A percentile compares a stretch with the other conserved stretches of the same genome.
These are phyloP conservation scores for Silurus lanzhouensis DNA, from an alignment of 2,797 vertebrate species.

Conservation along the genomic window DNA sequence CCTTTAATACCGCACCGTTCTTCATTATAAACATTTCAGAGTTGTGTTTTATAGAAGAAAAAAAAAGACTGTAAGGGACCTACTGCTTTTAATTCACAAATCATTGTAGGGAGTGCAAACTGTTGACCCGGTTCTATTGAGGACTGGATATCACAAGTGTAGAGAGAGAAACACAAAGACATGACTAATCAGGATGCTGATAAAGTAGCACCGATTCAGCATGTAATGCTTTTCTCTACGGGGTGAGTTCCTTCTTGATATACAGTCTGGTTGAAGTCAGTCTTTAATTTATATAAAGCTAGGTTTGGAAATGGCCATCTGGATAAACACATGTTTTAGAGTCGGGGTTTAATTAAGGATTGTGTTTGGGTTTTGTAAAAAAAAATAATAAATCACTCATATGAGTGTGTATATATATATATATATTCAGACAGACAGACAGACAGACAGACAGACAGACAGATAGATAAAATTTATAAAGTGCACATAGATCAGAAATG, in stretches of 20 bases:
- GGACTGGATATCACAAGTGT: background rate
- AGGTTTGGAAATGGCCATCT: slow-evolving; percentile 32
- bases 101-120: background rate
- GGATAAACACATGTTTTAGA: slow-evolving; percentile 34
- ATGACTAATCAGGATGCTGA: background rate
- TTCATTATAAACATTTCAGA: background rate
- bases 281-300: slow-evolving; percentile 22
- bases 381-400: no score
- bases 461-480: no score
- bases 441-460: no score
- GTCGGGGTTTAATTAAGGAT: slow-evolving; percentile 47
- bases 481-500: no score
- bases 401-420: no score
- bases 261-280: slow-evolving; percentile 46
- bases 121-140: background rate
- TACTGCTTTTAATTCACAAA: background rate
- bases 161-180: background rate
- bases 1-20: background rate
- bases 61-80: background rate
- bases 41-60: background rate
- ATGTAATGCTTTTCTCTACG: background rate
- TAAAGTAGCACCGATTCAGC: background rate
- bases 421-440: no score
- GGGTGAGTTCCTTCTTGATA: slow-evolving; percentile 28
- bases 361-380: slow-evolving; percentile 27